phyloP scores from a whole-genome alignment of 92 coral and sea anemone species.

The Plumapathes pennacea region DNA sequence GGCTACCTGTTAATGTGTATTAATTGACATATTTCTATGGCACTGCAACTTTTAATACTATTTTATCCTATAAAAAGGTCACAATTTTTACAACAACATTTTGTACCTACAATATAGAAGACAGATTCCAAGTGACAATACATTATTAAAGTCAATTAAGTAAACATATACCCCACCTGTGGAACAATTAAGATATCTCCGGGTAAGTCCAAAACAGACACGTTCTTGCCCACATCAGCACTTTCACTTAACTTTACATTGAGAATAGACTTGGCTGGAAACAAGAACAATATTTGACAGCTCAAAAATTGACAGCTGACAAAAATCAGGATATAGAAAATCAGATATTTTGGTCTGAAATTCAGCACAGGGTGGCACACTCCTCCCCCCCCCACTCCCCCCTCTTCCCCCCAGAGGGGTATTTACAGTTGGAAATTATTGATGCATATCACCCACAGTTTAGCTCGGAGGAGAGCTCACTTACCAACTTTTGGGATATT shows the following conservation, averaged over 20 bases:
- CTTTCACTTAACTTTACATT: constrained; percentile 61
- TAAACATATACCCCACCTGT: constrained; percentile 45
- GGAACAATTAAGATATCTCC: constrained; percentile 91
- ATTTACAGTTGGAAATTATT: too few species aligned
- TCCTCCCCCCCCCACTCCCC: too few species aligned
- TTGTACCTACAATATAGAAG: neutral
- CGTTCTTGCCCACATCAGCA: constrained; percentile 31
- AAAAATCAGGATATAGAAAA: neutral
- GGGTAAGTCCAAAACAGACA: constrained; percentile 68
- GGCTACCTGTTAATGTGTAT: neutral
- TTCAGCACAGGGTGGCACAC: too few species aligned
- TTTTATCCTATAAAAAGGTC: too few species aligned
- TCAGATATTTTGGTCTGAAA: too few species aligned
- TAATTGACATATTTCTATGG: neutral
- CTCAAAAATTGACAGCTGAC: neutral
- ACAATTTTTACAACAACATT: too few species aligned
- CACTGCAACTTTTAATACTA: neutral
- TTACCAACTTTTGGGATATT: constrained; percentile 71
- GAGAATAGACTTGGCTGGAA: constrained; percentile 58
- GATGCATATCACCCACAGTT: too few species aligned
- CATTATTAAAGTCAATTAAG: neutral
- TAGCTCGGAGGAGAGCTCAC: too few species aligned
- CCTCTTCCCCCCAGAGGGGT: too few species aligned
- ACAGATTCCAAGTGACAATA: neutral
- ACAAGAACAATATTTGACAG: neutral